Evolutionary conservation across 1,140 invertebrate genomes (phyloP).

Genomic region (Camponotus floridanus): DNA sequence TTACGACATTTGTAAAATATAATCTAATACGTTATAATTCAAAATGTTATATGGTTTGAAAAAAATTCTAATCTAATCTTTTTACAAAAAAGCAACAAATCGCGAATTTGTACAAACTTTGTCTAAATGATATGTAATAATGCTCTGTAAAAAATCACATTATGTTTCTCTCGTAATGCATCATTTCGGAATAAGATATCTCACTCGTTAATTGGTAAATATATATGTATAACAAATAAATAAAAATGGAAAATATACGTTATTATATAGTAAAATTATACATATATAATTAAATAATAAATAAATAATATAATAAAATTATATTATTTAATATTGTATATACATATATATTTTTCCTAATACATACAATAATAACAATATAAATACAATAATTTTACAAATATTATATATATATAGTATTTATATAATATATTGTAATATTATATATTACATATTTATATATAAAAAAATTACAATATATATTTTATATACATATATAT

Average conservation of each 20-base stretch:
- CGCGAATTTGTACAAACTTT: slow-evolving; percentile 16
- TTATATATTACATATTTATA: too few species aligned
- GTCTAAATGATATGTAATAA: slow-evolving; percentile 33
- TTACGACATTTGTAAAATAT: slow-evolving; percentile 48
- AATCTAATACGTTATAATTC: not conserved
- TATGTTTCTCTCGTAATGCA: slow-evolving; percentile 7
- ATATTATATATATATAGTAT: too few species aligned
- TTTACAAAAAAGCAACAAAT: slow-evolving; percentile 6
- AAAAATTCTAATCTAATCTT: slow-evolving; percentile 25
- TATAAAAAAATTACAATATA: slow-evolving; percentile 10
- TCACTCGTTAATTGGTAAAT: slow-evolving; percentile 38
- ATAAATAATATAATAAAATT: too few species aligned
- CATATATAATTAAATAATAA: too few species aligned
- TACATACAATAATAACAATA: not conserved
- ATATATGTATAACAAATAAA: slow-evolving; percentile 27
- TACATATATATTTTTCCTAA: not conserved
- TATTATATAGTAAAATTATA: slow-evolving; percentile 16
- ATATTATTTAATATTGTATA: slow-evolving; percentile 37
- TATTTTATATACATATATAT: slow-evolving; percentile 41
- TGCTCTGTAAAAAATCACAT: slow-evolving; percentile 43
- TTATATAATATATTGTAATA: too few species aligned
- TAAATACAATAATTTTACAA: too few species aligned
- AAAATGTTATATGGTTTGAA: slow-evolving; percentile 27
- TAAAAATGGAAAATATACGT: slow-evolving; percentile 26
- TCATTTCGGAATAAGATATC: slow-evolving; percentile 27